Evolutionary conservation across 1,140 invertebrate species (phyloP), one percentile per base, ranked within the genome.

Genomic region (Bombus pyrosoma): DNA sequence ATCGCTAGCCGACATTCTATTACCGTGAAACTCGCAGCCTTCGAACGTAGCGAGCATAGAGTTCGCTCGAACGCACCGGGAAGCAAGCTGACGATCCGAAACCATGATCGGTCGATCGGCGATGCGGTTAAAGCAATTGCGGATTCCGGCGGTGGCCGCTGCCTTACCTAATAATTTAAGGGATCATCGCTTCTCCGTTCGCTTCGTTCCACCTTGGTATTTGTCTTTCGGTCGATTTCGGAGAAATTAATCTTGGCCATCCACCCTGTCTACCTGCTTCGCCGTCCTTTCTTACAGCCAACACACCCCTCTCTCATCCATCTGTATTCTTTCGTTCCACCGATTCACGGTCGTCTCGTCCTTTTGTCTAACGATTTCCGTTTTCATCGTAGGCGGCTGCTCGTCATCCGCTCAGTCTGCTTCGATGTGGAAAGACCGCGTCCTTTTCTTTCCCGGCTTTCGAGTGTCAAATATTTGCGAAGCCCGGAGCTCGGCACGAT

Each of bases 401-500:
- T 73, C 81, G 62, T 87, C 86, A 66, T 86, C 34, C 43, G 41
- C 37, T 64, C 83, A 9, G 57, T 43, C 59, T 62, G n/a, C 10
- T 12, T 3, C 22, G 82, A 76, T 22, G 47, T 2, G 18, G 47
- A 53, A 68, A 77, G 82, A 79, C 57, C 69, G 39, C 73, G 83
- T 89, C 84, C 83, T 81, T 90, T 91, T 88, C 74, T 86, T 83
- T 68, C 74, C 72, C 69, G 71, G 82, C 87, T 86, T 81, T 78
- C 82, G 75, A 89, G 87, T 87, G 81, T 93, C 92, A 92, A 93
- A 93, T 93, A 93, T 93, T 93, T 93, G 88, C 87, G 13, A 76
- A 80, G 77, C 72, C 72, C 82, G n/a, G 78, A 79, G 71, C 79
- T 68, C 78, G 78, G 69, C 78, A 43, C 73, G 82, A 90, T 89